Evolutionary conservation across 1,140 invertebrate species (phyloP).

Genomic region (Drosophila aff.): DNA sequence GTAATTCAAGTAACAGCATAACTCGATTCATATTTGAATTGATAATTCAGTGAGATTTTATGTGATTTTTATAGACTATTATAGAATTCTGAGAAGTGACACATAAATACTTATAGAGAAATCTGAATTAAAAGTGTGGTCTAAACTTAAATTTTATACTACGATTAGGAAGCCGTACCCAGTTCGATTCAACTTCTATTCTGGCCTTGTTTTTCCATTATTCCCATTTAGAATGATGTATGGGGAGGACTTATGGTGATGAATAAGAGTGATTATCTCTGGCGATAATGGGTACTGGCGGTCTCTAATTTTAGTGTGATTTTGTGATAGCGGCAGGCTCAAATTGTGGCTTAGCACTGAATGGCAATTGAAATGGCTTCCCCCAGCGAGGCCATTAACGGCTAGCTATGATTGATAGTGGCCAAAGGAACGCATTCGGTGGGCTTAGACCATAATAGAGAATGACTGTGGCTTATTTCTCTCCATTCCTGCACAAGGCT

Average conservation of each 20-base stretch:
- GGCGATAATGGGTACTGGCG: conserved; percentile 18
- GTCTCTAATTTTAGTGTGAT: conserved; percentile 5
- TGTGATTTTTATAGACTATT: no score
- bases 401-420: conserved; percentile 48
- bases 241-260: conserved; percentile 6
- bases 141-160: background rate
- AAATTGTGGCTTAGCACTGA: conserved; percentile 22
- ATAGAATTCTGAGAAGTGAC: background rate
- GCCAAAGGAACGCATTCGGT: conserved; percentile 14
- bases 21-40: background rate
- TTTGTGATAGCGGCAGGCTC: background rate
- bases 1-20: no score
- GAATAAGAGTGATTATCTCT: conserved; percentile 6
- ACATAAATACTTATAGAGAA: background rate
- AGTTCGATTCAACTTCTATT: background rate
- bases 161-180: background rate
- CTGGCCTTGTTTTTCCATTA: conserved; percentile 11
- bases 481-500: background rate
- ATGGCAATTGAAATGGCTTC: conserved; percentile 41
- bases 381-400: conserved; percentile 25
- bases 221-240: conserved; percentile 29
- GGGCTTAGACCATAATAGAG: conserved; percentile 35
- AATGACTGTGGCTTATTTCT: conserved; percentile 22
- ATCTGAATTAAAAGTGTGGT: background rate
- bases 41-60: no score